Conservation (phyloP, 2,113 vertebrate genomes). For the Notiomystis cincta region DNA sequence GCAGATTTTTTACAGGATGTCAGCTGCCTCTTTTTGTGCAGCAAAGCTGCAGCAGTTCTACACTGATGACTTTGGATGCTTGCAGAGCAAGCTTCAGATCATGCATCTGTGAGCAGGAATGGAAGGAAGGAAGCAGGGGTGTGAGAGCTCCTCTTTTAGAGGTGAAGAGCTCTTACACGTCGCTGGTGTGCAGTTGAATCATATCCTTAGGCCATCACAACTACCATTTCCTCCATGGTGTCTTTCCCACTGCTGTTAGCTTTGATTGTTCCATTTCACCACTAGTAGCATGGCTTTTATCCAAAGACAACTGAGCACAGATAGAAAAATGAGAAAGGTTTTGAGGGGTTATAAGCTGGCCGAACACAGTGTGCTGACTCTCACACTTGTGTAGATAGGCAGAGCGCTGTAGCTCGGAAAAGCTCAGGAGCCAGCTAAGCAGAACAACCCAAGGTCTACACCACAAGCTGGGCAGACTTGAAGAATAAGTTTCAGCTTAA, state of each 20-base stretch:
- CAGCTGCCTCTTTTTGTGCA: background rate
- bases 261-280: background rate
- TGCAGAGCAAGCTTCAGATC: background rate
- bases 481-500: background rate
- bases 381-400: background rate
- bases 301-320: background rate
- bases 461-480: background rate
- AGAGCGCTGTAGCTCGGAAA: background rate
- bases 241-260: background rate
- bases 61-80: background rate
- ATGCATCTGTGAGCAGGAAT: background rate
- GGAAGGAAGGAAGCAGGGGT: constrained; percentile 24
- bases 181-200: background rate
- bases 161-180: background rate
- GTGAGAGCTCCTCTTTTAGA: background rate
- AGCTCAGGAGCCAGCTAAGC: background rate
- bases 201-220: constrained; percentile 1
- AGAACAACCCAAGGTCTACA: background rate
- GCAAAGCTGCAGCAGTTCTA: background rate
- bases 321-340: background rate
- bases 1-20: background rate
- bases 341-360: background rate
- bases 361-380: background rate
- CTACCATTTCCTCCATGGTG: background rate
- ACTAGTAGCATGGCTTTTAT: background rate